phyloP scores from a whole-genome alignment of 2,113 vertebrate species.

The Crotalus viridis region DNA sequence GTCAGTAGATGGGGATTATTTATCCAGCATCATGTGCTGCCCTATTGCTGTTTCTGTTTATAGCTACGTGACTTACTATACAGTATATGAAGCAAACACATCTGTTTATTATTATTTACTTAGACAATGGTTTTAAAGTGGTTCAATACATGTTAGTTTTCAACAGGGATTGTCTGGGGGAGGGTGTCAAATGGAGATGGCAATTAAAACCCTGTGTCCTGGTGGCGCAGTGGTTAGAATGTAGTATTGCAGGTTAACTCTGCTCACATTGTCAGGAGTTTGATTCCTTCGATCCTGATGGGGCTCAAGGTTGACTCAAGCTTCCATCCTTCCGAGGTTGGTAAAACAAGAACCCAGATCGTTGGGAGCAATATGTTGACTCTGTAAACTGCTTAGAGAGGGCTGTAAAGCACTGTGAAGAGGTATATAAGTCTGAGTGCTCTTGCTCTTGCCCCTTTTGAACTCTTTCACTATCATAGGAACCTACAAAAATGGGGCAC shows the following conservation, averaged over 20 bases:
- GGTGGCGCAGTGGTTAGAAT: too few relatives aligned
- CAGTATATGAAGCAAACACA: neutral
- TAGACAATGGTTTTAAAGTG: neutral
- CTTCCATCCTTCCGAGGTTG: too few relatives aligned
- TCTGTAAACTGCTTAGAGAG: too few relatives aligned
- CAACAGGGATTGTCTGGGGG: neutral
- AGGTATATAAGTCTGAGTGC: too few relatives aligned
- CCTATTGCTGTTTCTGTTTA: neutral
- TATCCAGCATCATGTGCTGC: neutral
- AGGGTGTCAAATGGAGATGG: neutral
- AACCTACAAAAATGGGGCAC: neutral
- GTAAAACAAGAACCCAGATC: too few relatives aligned
- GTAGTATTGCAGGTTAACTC: too few relatives aligned
- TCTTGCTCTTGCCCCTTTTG: neutral
- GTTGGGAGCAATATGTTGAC: too few relatives aligned
- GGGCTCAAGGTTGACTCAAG: too few relatives aligned
- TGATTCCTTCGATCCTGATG: too few relatives aligned
- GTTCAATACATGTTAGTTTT: neutral
- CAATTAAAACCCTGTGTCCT: neutral
- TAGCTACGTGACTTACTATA: neutral
- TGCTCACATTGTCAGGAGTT: too few relatives aligned
- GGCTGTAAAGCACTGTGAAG: too few relatives aligned
- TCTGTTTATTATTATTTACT: neutral
- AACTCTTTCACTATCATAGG: neutral
- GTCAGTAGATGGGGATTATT: neutral